Percentiles rank a stretch among this genome's conserved stretches.
These are phyloP conservation scores for Neosilurus mollespiculum DNA, from an alignment of 2,797 vertebrate genomes.

Conservation along the genomic window DNA sequence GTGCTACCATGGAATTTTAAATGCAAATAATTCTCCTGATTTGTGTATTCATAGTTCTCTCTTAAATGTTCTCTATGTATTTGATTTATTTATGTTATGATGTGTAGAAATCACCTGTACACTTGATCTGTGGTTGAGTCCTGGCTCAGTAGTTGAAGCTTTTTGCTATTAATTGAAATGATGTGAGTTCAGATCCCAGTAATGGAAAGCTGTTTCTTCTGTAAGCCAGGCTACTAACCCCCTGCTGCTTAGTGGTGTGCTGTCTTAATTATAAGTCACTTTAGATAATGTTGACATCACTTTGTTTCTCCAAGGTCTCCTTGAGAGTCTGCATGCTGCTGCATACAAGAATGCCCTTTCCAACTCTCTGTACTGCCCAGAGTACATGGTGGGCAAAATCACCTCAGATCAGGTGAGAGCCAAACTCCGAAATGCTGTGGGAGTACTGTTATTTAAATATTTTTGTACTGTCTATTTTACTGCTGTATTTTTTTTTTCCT, in stretches of 20 bases:
- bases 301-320: slow-evolving; percentile 65
- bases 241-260: background rate
- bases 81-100: no score
- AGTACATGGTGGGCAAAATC: slow-evolving; percentile 85
- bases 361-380: slow-evolving; percentile 92
- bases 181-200: background rate
- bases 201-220: background rate
- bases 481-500: slow-evolving; percentile 37
- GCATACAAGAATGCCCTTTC: slow-evolving; percentile 88
- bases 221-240: background rate
- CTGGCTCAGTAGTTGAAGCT: background rate
- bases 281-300: background rate
- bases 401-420: slow-evolving; percentile 82
- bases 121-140: background rate
- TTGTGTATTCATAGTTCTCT: background rate
- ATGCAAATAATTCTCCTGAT: background rate
- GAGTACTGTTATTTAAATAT: background rate
- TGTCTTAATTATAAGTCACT: background rate
- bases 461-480: background rate
- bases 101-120: background rate
- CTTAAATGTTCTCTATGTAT: background rate
- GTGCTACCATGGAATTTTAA: background rate
- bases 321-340: slow-evolving; percentile 86
- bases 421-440: background rate
- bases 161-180: background rate